phyloP scores from a whole-genome alignment of 1,140 invertebrate species.

The Cherax destructor region DNA sequence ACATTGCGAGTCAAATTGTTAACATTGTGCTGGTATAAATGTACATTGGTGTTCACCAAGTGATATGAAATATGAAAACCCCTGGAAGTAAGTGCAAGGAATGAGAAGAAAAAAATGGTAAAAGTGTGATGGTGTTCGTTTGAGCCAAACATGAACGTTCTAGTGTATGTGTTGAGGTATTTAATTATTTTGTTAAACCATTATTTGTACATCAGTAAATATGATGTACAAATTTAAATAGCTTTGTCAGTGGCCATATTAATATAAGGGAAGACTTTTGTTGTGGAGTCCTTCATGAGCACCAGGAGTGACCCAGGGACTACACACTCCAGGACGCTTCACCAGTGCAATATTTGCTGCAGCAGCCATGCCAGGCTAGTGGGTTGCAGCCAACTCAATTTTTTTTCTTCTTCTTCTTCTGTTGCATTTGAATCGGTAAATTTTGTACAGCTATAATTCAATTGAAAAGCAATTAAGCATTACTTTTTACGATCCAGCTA shows the following conservation, averaged over 20 bases:
- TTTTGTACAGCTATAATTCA: slow-evolving; percentile 14
- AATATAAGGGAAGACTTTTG: slow-evolving; percentile 41
- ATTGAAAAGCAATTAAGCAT: slow-evolving; percentile 8
- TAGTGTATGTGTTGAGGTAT: slow-evolving; percentile 22
- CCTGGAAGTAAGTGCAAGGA: not conserved
- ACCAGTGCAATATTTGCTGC: slow-evolving; percentile 49
- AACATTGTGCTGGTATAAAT: slow-evolving; percentile 10
- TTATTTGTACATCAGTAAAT: slow-evolving; percentile 34
- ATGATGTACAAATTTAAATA: slow-evolving; percentile 41
- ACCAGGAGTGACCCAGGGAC: slow-evolving; percentile 4
- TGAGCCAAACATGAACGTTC: not conserved
- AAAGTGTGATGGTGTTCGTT: slow-evolving; percentile 24
- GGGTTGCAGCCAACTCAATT: not conserved
- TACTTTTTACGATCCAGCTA: not conserved
- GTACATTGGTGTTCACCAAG: slow-evolving; percentile 20
- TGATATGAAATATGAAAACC: slow-evolving; percentile 17
- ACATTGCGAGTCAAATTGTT: not conserved
- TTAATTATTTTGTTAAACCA: slow-evolving; percentile 34
- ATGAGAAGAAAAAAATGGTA: slow-evolving; percentile 11
- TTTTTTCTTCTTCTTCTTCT: not conserved
- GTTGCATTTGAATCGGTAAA: slow-evolving; percentile 5
- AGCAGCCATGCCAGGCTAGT: slow-evolving; percentile 19
- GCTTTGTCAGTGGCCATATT: slow-evolving; percentile 58
- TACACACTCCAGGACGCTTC: slow-evolving; percentile 14
- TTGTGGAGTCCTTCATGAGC: slow-evolving; percentile 1